Evolutionary conservation across 2,888 invertebrate species (phyloP).

Genomic region (Branchipolynoe longqiensis): DNA sequence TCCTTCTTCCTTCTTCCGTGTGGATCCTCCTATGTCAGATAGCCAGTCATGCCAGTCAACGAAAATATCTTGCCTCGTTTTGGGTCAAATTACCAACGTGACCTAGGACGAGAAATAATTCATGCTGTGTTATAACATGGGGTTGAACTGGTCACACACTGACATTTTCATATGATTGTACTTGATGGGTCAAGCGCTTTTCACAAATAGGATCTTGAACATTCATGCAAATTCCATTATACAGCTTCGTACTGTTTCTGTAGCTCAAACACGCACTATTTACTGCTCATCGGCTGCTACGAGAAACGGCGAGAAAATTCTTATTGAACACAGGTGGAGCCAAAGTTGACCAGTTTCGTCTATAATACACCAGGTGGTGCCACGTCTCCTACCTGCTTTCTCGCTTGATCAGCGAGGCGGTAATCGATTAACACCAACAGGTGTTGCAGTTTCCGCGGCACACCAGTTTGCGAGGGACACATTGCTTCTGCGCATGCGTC

Average conservation of each 20-base stretch:
- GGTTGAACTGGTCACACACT: not conserved
- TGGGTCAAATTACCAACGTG: conserved; percentile 39
- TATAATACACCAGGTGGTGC: not conserved
- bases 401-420: too few relatives aligned
- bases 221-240: not conserved
- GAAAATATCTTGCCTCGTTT: conserved; percentile 50
- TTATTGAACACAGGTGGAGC: not conserved
- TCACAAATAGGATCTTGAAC: not conserved
- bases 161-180: not conserved
- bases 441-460: too few relatives aligned
- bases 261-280: not conserved
- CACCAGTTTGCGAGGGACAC: too few relatives aligned
- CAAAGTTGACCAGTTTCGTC: not conserved
- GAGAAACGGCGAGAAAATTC: conserved; percentile 4
- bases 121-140: not conserved
- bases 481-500: too few relatives aligned
- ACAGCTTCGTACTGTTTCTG: not conserved
- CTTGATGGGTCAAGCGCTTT: not conserved
- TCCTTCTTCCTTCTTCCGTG: not conserved
- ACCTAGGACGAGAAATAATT: conserved; percentile 13
- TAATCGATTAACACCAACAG: too few relatives aligned
- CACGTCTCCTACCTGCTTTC: too few relatives aligned
- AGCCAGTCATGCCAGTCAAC: conserved; percentile 52
- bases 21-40: not conserved
- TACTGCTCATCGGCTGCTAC: conserved; percentile 35